A percentile compares a stretch with the other conserved stretches of the same genome.
Conservation (phyloP, 2,888 invertebrate species). For the Melanostoma scalare region DNA sequence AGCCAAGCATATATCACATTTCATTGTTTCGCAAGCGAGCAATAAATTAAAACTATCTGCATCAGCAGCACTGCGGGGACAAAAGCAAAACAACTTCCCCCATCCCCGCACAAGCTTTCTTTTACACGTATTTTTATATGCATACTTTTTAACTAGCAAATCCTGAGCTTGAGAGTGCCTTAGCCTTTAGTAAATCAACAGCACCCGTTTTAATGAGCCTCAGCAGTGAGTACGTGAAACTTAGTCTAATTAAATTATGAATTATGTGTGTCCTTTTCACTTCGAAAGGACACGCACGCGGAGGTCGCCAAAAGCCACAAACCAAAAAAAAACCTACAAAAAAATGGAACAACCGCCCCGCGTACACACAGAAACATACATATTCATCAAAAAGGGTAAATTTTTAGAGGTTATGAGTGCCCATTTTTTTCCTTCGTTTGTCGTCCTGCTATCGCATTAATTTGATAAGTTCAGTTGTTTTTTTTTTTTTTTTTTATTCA, state of each 20-base stretch:
- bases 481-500: conserved; percentile 13
- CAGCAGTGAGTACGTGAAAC: conserved; percentile 61
- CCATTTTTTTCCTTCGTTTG: conserved; percentile 1
- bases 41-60: conserved; percentile 72
- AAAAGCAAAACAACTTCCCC: neutral
- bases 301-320: conserved; percentile 47
- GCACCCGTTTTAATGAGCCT: conserved; percentile 62
- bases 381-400: conserved; percentile 69
- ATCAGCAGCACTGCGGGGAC: conserved; percentile 55
- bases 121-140: neutral
- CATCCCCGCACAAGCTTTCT: no score
- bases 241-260: conserved; percentile 73
- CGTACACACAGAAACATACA: conserved; percentile 42
- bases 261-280: conserved; percentile 72
- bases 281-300: conserved; percentile 67
- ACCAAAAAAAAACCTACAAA: conserved; percentile 13
- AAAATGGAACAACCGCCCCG: conserved; percentile 1
- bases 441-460: conserved; percentile 67
- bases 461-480: conserved; percentile 54
- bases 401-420: conserved; percentile 35
- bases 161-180: conserved; percentile 19
- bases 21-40: conserved; percentile 70
- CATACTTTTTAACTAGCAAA: conserved; percentile 21
- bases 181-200: conserved; percentile 55
- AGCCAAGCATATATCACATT: conserved; percentile 65